Percentiles rank a stretch among this genome's conserved stretches.
phyloP scores from a whole-genome alignment of 2,888 invertebrate genomes.

The Tipula confusa region DNA sequence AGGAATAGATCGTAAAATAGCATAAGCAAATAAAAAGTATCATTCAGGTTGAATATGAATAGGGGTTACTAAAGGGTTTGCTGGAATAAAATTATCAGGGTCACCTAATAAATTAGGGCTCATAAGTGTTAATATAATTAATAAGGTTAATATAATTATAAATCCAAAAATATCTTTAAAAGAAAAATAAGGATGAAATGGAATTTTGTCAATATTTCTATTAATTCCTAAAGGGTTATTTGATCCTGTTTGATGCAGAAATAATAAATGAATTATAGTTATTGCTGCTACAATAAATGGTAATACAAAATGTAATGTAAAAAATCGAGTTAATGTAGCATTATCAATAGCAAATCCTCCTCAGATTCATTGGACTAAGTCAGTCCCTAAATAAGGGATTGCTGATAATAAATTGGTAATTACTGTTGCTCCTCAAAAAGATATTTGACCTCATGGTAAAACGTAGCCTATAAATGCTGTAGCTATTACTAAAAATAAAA shows the following conservation, averaged over 20 bases:
- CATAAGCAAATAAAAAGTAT: conserved; percentile 79
- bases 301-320: conserved; percentile 66
- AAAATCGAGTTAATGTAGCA: conserved; percentile 72
- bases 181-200: conserved; percentile 63
- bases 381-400: conserved; percentile 51
- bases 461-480: conserved; percentile 72
- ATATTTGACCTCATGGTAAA: conserved; percentile 71
- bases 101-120: conserved; percentile 61
- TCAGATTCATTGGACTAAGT: conserved; percentile 43
- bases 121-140: conserved; percentile 54
- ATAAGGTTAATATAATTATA: too few relatives aligned
- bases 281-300: conserved; percentile 63
- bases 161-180: conserved; percentile 62
- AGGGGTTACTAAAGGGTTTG: conserved; percentile 55
- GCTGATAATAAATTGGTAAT: conserved; percentile 65
- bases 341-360: conserved; percentile 39
- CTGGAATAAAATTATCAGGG: conserved; percentile 67
- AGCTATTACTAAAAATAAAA: conserved; percentile 61
- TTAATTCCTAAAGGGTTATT: conserved; percentile 63
- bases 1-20: conserved; percentile 73
- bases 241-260: conserved; percentile 64
- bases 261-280: conserved; percentile 61
- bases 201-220: conserved; percentile 63
- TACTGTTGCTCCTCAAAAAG: conserved; percentile 73
- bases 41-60: conserved; percentile 79